Conservation (phyloP, 2,113 vertebrate species). For the Platycercus adscitus region DNA sequence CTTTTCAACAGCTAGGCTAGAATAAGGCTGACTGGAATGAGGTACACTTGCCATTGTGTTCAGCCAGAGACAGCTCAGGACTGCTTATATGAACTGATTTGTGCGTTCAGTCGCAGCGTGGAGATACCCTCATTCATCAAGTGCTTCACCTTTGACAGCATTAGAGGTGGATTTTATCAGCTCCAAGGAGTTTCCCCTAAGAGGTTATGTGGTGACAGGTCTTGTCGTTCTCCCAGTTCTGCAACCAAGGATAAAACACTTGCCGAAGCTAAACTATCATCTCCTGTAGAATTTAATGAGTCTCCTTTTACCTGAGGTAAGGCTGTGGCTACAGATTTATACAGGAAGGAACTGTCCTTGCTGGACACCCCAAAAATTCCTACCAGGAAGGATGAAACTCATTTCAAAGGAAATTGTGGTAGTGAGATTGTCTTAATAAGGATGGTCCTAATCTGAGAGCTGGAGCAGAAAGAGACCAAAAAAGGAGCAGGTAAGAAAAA, state of each 20-base stretch:
- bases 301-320: neutral
- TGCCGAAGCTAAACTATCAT: rapidly evolving
- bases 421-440: neutral
- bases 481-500: neutral
- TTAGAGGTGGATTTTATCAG: neutral
- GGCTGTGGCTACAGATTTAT: neutral
- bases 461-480: neutral
- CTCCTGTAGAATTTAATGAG: neutral
- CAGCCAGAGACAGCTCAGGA: neutral
- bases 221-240: neutral
- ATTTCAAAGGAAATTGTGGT: neutral
- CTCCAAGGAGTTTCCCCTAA: neutral
- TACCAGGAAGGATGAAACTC: neutral
- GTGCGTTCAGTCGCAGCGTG: neutral
- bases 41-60: neutral
- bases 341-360: neutral
- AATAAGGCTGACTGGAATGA: neutral
- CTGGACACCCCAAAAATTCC: neutral
- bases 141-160: neutral
- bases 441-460: neutral
- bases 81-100: neutral
- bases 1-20: neutral
- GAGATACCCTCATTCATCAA: neutral
- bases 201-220: neutral
- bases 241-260: neutral